Percentiles rank a stretch among this genome's conserved stretches.
These are phyloP conservation scores for Chelidonichthys spinosus DNA, from an alignment of 2,797 vertebrate genomes.

Conservation along the genomic window DNA sequence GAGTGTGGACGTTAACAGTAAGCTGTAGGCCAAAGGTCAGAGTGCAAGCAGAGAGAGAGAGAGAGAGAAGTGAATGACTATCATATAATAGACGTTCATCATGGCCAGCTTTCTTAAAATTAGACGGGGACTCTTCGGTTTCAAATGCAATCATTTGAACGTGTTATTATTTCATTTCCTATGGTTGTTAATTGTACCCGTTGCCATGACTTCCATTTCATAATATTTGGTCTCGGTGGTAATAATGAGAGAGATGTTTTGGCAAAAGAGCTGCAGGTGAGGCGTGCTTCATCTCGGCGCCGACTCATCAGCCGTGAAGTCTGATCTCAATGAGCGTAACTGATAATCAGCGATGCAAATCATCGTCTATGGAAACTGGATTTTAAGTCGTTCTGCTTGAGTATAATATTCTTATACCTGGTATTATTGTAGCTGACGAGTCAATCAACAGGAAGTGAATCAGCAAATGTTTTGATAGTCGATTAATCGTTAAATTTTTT, in stretches of 20 bases:
- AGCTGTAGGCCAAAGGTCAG: constrained; percentile 54
- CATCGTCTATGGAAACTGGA: no score
- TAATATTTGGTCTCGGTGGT: constrained; percentile 21
- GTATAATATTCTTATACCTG: no score
- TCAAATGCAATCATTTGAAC: background rate
- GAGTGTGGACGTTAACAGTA: constrained; percentile 39
- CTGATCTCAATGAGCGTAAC: background rate
- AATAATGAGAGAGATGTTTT: constrained; percentile 11
- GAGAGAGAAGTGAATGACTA: background rate
- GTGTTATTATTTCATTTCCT: background rate
- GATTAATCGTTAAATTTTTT: no score
- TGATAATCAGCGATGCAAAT: no score
- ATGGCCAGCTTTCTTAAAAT: background rate
- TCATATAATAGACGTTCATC: background rate
- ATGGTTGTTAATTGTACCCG: constrained; percentile 6
- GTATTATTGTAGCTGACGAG: no score
- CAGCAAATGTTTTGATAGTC: background rate
- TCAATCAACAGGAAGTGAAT: no score
- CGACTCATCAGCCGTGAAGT: constrained; percentile 11
- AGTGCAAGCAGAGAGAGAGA: constrained; percentile 32
- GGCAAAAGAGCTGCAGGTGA: constrained; percentile 28
- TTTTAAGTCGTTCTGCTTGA: no score
- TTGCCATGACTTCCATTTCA: constrained; percentile 1
- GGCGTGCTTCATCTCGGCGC: background rate
- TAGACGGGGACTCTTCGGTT: background rate